These are phyloP conservation scores for Danaus chrysippus DNA, from an alignment of 2,888 invertebrate genomes.

Conservation along the genomic window DNA sequence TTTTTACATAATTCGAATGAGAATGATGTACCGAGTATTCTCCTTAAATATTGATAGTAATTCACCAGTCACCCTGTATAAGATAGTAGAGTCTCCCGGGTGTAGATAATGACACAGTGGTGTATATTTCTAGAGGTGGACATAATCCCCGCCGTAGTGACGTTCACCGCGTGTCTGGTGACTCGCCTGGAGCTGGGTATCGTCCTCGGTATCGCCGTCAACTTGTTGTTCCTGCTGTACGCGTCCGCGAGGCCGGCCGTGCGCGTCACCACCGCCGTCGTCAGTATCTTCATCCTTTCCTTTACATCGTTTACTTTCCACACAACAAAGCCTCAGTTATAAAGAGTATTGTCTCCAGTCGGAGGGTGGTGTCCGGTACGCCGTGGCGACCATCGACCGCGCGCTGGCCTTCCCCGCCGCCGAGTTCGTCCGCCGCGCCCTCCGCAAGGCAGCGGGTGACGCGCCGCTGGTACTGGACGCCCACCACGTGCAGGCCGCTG, in stretches of 20 bases:
- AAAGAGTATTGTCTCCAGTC: conserved; percentile 45
- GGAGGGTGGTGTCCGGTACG: conserved; percentile 63
- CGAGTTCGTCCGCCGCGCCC: conserved; percentile 84
- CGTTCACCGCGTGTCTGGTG: conserved; percentile 88
- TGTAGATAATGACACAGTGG: conserved; percentile 12
- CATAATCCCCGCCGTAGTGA: conserved; percentile 88
- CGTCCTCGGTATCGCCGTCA: conserved; percentile 88
- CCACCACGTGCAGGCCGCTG: conserved; percentile 88
- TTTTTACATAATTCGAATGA: no score
- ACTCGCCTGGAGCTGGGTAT: conserved; percentile 93
- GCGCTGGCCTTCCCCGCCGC: conserved; percentile 89
- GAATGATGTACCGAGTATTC: no score
- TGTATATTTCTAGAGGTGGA: conserved; percentile 84
- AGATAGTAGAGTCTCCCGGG: no score
- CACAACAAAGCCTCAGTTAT: not conserved
- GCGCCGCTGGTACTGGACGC: conserved; percentile 89
- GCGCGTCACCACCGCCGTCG: conserved; percentile 81
- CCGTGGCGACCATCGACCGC: conserved; percentile 83
- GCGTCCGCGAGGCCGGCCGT: conserved; percentile 91
- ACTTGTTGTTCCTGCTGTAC: conserved; percentile 89
- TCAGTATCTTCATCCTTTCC: conserved; percentile 43
- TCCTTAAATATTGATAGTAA: no score
- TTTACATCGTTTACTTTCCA: no score
- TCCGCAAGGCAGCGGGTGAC: conserved; percentile 83
- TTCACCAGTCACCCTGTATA: no score